Percentiles rank a stretch among this genome's conserved stretches.
Conservation (phyloP, 2,113 vertebrate species). For the Gracilinanus agilis region DNA sequence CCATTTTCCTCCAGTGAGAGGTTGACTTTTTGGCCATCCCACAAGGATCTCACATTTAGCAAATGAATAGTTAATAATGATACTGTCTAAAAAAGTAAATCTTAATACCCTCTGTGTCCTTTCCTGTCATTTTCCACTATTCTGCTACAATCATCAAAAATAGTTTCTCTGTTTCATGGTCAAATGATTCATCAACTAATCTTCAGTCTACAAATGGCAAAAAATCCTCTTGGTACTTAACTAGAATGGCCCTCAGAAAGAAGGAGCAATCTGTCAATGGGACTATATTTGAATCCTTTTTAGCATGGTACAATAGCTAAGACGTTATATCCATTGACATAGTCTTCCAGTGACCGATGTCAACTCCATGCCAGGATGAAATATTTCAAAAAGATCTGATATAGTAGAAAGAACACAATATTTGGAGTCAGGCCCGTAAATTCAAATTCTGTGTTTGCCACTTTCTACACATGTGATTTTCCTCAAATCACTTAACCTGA, state of each 20-base stretch:
- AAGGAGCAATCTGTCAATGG: neutral
- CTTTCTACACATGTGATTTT: neutral
- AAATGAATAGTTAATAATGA: neutral
- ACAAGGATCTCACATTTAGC: neutral
- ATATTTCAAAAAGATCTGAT: neutral
- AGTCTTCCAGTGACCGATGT: neutral
- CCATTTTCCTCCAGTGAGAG: neutral
- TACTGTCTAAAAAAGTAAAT: neutral
- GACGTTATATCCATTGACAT: neutral
- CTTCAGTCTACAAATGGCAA: neutral
- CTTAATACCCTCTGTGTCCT: neutral
- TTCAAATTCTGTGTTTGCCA: neutral
- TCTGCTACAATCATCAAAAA: neutral
- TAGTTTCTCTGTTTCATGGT: neutral
- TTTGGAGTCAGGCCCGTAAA: neutral
- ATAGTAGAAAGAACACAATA: neutral
- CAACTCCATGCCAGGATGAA: neutral
- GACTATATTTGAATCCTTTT: neutral
- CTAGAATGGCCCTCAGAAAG: neutral
- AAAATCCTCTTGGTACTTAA: neutral
- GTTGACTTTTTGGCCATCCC: neutral
- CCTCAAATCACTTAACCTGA: neutral
- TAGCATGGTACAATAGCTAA: neutral
- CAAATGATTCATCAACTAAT: neutral
- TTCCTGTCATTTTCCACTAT: neutral